These are phyloP conservation scores for Zeus faber DNA, from an alignment of 2,113 vertebrate genomes.

Conservation along the genomic window DNA sequence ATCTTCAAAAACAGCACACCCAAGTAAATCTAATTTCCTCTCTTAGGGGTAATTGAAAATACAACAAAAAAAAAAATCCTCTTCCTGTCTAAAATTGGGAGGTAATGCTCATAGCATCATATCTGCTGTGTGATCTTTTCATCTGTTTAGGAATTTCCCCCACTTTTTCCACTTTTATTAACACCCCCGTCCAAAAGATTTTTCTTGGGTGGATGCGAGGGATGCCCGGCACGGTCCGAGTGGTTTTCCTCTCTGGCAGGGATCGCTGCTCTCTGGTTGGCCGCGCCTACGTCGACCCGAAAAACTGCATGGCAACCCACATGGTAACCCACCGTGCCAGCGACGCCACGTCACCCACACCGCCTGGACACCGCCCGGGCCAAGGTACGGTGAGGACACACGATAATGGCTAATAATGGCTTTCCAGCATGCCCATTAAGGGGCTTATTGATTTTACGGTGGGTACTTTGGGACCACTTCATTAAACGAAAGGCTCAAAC, in stretches of 20 bases:
- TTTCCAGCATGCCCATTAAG: slow-evolving; percentile 28
- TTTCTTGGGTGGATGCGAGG: slow-evolving; percentile 16
- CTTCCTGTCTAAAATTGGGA: too few species aligned
- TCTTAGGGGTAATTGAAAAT: neutral
- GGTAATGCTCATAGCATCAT: too few species aligned
- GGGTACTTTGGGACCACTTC: too few species aligned
- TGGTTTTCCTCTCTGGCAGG: slow-evolving; percentile 63
- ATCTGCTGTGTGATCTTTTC: neutral
- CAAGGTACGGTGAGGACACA: slow-evolving; percentile 45
- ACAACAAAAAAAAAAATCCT: neutral
- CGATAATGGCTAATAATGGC: slow-evolving; percentile 10
- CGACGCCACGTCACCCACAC: slow-evolving; percentile 53
- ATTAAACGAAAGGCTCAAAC: neutral
- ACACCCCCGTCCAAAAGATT: neutral
- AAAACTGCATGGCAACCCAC: slow-evolving; percentile 40
- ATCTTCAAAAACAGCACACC: neutral
- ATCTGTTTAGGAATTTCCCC: slow-evolving; percentile 12
- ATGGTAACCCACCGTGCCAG: slow-evolving; percentile 48
- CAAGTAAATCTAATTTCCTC: neutral
- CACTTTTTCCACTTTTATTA: too few species aligned
- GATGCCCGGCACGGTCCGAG: slow-evolving; percentile 53
- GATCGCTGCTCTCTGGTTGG: slow-evolving; percentile 36
- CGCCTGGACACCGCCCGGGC: slow-evolving; percentile 53
- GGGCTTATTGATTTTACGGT: slow-evolving; percentile 37
- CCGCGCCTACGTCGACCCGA: slow-evolving; percentile 31